Evolutionary conservation across 2,113 vertebrate species (phyloP), one percentile per base, ranked within the genome.

Genomic region (Aviceda subcristata): DNA sequence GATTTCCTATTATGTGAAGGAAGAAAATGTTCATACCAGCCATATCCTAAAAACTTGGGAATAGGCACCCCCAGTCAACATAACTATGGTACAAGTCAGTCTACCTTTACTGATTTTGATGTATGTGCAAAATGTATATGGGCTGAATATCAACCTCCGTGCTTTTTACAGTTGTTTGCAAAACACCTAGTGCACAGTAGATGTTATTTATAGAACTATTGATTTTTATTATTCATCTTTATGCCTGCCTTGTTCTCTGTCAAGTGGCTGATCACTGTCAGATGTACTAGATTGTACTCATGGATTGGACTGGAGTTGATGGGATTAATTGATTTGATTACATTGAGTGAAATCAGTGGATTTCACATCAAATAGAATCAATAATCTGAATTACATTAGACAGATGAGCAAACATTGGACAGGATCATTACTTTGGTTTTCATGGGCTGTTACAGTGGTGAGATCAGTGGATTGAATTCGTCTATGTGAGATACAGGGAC

Each of bases 241-340:
- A n/a, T 74, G 84, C 41, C 50, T 86, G 66, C 43, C 74, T 76
- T 92, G 62, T 53, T 94, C 56, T 55, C 51, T 79, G 30, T 80
- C 74, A 93, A 72, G 68, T 13, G 18, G 60, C 64, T 80, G 86
- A 95, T 92, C 88, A 45, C 66, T 86, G 79, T 90, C 94, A 93
- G 68, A 81, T 63, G 72, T 50, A 72, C 73, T 91, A 75, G 84
- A 79, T 46, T 73, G 67, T 73, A 39, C 39, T 73, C 51, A 48
- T 19, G 80, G 80, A 92, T 72, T 75, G 76, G 68, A 50, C 64
- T 57, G 73, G 39, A 91, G 91, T 16, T 95, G 86, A 89, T 90
- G 75, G 86, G 89, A 95, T 96, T 96, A 95, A 95, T 91, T 95
- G 91, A 95, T 94, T 92, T 94, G 87, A 97, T 95, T 95, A 91